Conservation (phyloP, 2,888 invertebrate genomes). For the Acronicta leporina region DNA sequence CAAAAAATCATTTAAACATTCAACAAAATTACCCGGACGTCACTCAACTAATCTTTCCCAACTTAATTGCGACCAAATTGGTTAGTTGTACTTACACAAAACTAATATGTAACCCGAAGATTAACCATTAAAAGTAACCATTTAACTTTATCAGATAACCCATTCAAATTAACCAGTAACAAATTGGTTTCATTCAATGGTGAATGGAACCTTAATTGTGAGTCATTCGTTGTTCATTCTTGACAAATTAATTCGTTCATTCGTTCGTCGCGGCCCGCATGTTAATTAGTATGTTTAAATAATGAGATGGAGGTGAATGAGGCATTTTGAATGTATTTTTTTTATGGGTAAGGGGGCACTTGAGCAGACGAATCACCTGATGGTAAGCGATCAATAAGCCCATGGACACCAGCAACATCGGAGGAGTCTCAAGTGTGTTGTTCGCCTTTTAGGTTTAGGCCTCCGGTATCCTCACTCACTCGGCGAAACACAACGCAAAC, state of each 20-base stretch:
- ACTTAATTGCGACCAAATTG: constrained; percentile 16
- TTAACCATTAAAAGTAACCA: constrained; percentile 40
- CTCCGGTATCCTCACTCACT: no score
- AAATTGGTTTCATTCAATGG: constrained; percentile 63
- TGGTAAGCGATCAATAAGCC: no score
- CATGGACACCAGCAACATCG: no score
- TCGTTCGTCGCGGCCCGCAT: constrained; percentile 43
- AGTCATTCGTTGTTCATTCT: constrained; percentile 55
- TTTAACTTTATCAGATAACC: constrained; percentile 54
- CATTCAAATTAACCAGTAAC: constrained; percentile 56
- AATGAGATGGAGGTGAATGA: constrained; percentile 41
- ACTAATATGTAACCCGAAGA: constrained; percentile 9
- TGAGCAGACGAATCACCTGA: no score
- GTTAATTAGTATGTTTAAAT: constrained; percentile 52
- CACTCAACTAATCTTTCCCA: constrained; percentile 6
- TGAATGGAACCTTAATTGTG: constrained; percentile 48
- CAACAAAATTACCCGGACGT: not conserved
- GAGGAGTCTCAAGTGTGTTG: no score
- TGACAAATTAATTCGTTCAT: constrained; percentile 61
- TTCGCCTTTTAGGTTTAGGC: no score
- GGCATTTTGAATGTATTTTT: constrained; percentile 33
- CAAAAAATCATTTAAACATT: not conserved
- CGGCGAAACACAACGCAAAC: no score
- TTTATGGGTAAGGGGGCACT: constrained; percentile 6
- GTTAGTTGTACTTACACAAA: constrained; percentile 5